phyloP scores from a whole-genome alignment of 2,797 vertebrate genomes.

The Arnoldichthys spilopterus region DNA sequence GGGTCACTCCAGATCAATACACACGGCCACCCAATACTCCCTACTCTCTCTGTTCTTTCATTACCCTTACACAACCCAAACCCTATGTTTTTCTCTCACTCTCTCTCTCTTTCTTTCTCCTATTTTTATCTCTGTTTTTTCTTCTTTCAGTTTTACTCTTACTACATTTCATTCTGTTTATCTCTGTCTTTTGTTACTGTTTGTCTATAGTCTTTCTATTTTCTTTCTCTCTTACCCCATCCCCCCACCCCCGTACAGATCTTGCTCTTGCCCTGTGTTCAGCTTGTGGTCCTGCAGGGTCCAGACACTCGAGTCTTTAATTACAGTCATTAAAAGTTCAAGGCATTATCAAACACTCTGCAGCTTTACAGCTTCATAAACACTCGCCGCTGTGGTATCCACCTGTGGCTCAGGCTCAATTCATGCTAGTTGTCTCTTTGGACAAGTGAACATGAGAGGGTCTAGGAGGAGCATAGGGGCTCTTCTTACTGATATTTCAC shows the following conservation, averaged over 20 bases:
- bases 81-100: background rate
- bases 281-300: constrained; percentile 40
- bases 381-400: constrained; percentile 57
- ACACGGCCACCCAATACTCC: constrained; percentile 48
- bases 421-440: background rate
- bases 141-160: background rate
- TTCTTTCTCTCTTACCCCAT: background rate
- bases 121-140: too few relatives aligned
- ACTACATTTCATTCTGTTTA: background rate
- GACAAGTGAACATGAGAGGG: background rate
- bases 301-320: constrained; percentile 31
- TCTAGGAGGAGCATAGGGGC: background rate
- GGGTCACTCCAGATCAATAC: constrained; percentile 49
- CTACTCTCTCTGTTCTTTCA: constrained; percentile 28
- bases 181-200: background rate
- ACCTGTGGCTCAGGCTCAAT: constrained; percentile 52
- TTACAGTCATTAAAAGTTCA: constrained; percentile 48
- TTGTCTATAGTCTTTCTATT: background rate
- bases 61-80: constrained; percentile 33
- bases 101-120: background rate
- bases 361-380: constrained; percentile 63
- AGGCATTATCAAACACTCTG: constrained; percentile 59
- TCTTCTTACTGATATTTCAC: background rate
- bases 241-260: background rate
- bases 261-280: constrained; percentile 6